Evolutionary conservation across 2,113 vertebrate genomes (phyloP).

Genomic region (Anoplopoma fimbria): DNA sequence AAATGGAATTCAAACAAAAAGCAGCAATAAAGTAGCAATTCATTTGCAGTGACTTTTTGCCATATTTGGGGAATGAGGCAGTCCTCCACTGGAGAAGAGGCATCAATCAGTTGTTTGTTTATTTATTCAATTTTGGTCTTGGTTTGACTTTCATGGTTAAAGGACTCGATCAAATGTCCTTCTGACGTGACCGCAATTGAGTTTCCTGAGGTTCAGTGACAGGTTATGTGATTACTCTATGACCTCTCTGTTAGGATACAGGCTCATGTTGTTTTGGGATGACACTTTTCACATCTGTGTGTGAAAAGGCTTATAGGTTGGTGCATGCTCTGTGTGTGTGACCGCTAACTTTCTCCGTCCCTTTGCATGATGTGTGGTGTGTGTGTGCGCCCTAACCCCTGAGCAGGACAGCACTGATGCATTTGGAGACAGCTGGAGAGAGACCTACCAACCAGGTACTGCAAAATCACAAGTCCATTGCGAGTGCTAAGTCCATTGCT

Average conservation of each 20-base stretch:
- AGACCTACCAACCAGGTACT: slow-evolving; percentile 98
- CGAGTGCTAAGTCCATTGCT: slow-evolving; percentile 73
- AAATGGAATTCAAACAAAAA: background rate
- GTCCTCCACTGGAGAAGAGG: background rate
- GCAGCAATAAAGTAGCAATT: background rate
- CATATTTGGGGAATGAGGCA: background rate
- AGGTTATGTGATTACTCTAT: slow-evolving; percentile 18
- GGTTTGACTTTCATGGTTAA: background rate
- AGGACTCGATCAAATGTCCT: background rate
- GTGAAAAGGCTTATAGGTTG: slow-evolving; percentile 72
- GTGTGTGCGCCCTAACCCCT: slow-evolving; percentile 91
- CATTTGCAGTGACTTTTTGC: background rate
- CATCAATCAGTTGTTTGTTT: background rate
- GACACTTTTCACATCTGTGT: slow-evolving; percentile 72
- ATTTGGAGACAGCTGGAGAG: slow-evolving; percentile 98
- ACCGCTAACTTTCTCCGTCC: slow-evolving; percentile 89
- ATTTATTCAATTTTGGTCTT: background rate
- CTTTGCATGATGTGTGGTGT: slow-evolving; percentile 87
- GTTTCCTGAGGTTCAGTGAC: slow-evolving; percentile 15
- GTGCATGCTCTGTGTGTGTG: slow-evolving; percentile 76
- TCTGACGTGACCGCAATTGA: background rate
- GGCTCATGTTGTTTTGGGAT: slow-evolving; percentile 55
- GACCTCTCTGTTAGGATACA: slow-evolving; percentile 36
- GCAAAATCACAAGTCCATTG: slow-evolving; percentile 72
- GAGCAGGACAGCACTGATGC: slow-evolving; percentile 99